These are phyloP conservation scores for Doris montereyensis DNA, from an alignment of 2,888 invertebrate genomes.

Conservation along the genomic window DNA sequence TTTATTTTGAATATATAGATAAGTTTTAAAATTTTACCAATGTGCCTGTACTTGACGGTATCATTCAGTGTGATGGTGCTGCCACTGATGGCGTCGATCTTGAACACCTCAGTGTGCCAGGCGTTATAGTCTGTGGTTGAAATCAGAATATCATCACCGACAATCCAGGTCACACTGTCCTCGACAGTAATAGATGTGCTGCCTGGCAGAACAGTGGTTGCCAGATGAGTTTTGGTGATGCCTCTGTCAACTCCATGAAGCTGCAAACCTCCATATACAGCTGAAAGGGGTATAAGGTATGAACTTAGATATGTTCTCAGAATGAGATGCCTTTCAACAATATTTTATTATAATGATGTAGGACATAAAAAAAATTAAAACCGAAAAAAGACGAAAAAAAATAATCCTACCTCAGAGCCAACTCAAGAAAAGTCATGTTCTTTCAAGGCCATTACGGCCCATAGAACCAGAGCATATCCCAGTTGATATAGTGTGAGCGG, in stretches of 20 bases:
- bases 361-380: too few relatives aligned
- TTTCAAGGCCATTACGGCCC: too few relatives aligned
- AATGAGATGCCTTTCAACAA: too few relatives aligned
- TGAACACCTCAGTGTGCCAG: conserved; percentile 59
- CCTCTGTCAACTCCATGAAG: conserved; percentile 57
- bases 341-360: too few relatives aligned
- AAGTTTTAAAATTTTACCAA: conserved; percentile 54
- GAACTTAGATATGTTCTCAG: too few relatives aligned
- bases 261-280: conserved; percentile 62
- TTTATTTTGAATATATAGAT: too few relatives aligned
- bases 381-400: too few relatives aligned
- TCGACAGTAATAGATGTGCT: conserved; percentile 49
- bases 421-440: too few relatives aligned
- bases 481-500: too few relatives aligned
- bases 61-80: conserved; percentile 52
- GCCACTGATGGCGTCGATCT: conserved; percentile 49
- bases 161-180: conserved; percentile 55
- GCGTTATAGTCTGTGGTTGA: conserved; percentile 56
- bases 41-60: conserved; percentile 54
- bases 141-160: conserved; percentile 58
- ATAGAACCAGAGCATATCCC: too few relatives aligned
- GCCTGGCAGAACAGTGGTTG: conserved; percentile 50
- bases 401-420: too few relatives aligned
- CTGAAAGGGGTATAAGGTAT: too few relatives aligned
- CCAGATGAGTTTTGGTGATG: conserved; percentile 56